Conservation (phyloP, 1,140 invertebrate species). For the Aphidius gifuensis region DNA sequence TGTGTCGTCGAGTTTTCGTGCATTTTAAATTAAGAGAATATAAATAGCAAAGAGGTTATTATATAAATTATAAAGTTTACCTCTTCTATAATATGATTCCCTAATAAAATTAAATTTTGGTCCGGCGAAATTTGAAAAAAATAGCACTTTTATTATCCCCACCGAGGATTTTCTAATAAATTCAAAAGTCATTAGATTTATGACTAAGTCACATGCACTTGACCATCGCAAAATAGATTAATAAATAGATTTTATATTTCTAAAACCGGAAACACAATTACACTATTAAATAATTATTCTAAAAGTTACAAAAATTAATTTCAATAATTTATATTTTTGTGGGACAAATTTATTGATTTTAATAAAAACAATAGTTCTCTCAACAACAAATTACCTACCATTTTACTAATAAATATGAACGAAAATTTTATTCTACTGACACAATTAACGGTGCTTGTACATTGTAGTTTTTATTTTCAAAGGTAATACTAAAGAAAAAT, state of each 20-base stretch:
- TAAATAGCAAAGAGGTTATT: too few species aligned
- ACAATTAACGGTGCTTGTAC: slow-evolving; percentile 12
- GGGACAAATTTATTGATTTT: not conserved
- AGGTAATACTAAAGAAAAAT: not conserved
- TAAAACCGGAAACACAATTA: not conserved
- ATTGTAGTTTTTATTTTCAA: not conserved
- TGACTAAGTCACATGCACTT: slow-evolving; percentile 21
- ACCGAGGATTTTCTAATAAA: slow-evolving; percentile 13
- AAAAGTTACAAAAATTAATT: not conserved
- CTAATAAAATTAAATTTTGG: too few species aligned
- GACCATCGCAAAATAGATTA: slow-evolving; percentile 5
- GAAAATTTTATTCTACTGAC: slow-evolving; percentile 6
- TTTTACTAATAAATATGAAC: slow-evolving; percentile 6
- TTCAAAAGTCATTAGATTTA: slow-evolving; percentile 20
- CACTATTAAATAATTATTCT: not conserved
- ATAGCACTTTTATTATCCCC: slow-evolving; percentile 2
- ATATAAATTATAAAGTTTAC: too few species aligned
- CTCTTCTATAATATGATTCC: too few species aligned
- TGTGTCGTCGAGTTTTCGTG: too few species aligned
- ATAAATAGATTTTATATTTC: not conserved
- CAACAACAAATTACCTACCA: not conserved
- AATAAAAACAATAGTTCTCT: not conserved
- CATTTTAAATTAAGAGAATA: too few species aligned
- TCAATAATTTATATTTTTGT: not conserved
- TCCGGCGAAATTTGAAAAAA: too few species aligned